Evolutionary conservation across 2,888 invertebrate species (phyloP), one percentile per base, ranked within the genome.

Genomic region (Watsonalla binaria): DNA sequence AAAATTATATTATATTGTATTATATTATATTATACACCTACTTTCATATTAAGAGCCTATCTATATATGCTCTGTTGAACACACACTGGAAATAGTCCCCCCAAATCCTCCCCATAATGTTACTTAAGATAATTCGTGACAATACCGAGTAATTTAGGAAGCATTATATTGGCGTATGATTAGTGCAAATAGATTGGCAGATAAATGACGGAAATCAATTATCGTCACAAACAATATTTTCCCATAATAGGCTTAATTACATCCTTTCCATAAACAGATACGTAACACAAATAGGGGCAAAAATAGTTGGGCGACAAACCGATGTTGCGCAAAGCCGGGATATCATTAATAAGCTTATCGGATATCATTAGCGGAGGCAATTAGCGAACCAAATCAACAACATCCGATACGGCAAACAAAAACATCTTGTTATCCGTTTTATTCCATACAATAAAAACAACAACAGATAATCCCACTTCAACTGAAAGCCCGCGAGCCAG

Each of bases 271-370:
- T 42, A 11, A 42, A 5, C 42, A 42, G 8, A 5, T 7, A 37
- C 8, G 37, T 52, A 35, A 58, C 59, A 55, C 46, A 35, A 5
- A 50, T 45, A 55, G 24, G 42, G 55, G 46, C 11, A 58, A 39
- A n/a, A 47, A 47, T 11, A 9, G 35, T 51, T 55, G 51, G 55
- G n/a, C 47, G 51, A 45, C 50, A 52, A 65, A 62, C 61, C 62
- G 62, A 53, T 57, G 70, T 55, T 52, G 62, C 71, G 61, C 70
- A 60, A 65, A 63, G 69, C 73, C 76, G 60, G 68, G 74, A 75
- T 61, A 62, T 65, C 62, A 56, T 58, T 66, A 73, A 69, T 61
- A 47, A 66, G 61, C 57, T 61, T 51, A 56, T 55, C 54, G 55
- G 54, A 52, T 46, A 52, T 65, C 55, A 64, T 56, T 60, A 63